phyloP scores from a whole-genome alignment of 2,113 vertebrate species.

The Gasterosteus aculeatus region DNA sequence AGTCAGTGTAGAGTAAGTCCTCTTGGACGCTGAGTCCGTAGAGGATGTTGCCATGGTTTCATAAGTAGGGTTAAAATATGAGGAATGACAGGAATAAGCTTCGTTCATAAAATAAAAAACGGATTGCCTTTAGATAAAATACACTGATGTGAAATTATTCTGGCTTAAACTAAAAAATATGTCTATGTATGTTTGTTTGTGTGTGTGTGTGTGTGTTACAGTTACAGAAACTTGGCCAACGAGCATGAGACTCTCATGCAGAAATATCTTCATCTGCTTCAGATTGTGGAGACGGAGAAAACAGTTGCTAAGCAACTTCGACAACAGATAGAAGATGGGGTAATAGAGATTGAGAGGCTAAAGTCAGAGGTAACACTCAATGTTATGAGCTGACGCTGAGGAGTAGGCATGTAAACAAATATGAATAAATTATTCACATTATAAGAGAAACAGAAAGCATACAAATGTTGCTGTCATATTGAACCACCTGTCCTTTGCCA shows the following conservation, averaged over 20 bases:
- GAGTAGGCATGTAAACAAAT: slow-evolving; percentile 35
- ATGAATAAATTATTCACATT: neutral
- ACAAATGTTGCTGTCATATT: neutral
- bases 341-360: slow-evolving; percentile 95
- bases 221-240: slow-evolving; percentile 95
- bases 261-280: slow-evolving; percentile 98
- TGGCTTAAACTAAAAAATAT: neutral
- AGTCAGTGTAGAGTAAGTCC: slow-evolving; percentile 34
- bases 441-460: neutral
- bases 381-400: slow-evolving; percentile 24
- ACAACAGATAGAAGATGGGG: slow-evolving; percentile 98
- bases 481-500: neutral
- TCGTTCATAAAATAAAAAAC: slow-evolving; percentile 40
- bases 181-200: slow-evolving; percentile 26
- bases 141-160: slow-evolving; percentile 26
- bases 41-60: slow-evolving; percentile 56
- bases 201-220: slow-evolving; percentile 67
- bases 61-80: slow-evolving; percentile 28
- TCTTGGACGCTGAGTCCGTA: slow-evolving; percentile 39
- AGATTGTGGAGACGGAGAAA: slow-evolving; percentile 99
- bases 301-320: slow-evolving; percentile 97
- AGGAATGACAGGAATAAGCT: slow-evolving; percentile 31
- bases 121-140: slow-evolving; percentile 34
- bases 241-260: slow-evolving; percentile 97
- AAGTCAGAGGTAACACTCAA: slow-evolving; percentile 91